A percentile compares a stretch with the other conserved stretches of the same genome.
Evolutionary conservation across 2,113 vertebrate species (phyloP).

Genomic region (Nothoprocta pentlandii): DNA sequence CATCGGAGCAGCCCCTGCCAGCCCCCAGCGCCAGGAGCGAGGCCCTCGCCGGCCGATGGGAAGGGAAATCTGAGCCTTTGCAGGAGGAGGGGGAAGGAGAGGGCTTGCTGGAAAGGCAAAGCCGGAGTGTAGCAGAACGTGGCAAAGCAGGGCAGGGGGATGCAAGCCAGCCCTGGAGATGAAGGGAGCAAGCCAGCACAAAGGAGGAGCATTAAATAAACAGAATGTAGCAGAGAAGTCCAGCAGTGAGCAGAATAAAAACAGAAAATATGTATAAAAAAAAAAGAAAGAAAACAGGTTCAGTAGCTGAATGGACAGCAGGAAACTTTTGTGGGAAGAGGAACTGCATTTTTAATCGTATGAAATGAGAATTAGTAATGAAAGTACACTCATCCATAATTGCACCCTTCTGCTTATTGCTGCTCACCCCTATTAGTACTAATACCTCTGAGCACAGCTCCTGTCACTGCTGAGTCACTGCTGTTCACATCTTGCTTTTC

Average conservation of each 20-base stretch:
- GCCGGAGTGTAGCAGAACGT: conserved; percentile 6
- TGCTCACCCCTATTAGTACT: neutral
- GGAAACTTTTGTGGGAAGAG: conserved; percentile 23
- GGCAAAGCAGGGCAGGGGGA: conserved; percentile 40
- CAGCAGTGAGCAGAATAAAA: neutral
- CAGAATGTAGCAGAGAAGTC: conserved; percentile 22
- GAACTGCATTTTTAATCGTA: neutral
- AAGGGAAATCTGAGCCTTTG: conserved; percentile 57
- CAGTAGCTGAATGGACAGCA: conserved; percentile 2
- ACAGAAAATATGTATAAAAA: neutral
- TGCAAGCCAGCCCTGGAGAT: neutral
- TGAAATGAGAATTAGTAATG: conserved; percentile 45
- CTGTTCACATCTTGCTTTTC: neutral
- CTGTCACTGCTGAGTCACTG: neutral
- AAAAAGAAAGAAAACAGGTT: neutral
- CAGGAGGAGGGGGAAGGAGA: conserved; percentile 60
- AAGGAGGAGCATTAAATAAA: conserved; percentile 6
- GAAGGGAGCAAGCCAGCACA: conserved; percentile 6
- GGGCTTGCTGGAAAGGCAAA: conserved; percentile 56
- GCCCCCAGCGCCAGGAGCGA: neutral
- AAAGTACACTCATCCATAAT: conserved; percentile 6
- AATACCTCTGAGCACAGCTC: neutral
- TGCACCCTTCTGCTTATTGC: neutral
- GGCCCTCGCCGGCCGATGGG: conserved; percentile 45
- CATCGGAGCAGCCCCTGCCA: neutral